These are phyloP conservation scores for Rhabditophanes sp. DNA, from an alignment of 2,888 invertebrate genomes.

Conservation along the genomic window DNA sequence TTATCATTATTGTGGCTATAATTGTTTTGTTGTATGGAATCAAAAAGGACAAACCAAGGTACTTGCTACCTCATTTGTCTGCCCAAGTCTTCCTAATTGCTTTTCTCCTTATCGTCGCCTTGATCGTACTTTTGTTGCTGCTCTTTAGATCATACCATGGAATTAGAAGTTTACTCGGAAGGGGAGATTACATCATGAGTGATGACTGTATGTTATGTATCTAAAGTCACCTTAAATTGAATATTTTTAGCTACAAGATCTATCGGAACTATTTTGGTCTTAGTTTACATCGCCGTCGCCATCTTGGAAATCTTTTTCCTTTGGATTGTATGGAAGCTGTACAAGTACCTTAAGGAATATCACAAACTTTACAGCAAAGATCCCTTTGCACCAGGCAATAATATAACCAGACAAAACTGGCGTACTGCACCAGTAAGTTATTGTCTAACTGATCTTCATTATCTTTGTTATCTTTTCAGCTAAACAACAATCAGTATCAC, in stretches of 20 bases:
- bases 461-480: too few species aligned
- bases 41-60: conserved; percentile 33
- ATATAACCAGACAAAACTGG: too few species aligned
- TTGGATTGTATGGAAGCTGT: conserved; percentile 39
- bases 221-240: background rate
- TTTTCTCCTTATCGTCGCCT: conserved; percentile 35
- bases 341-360: conserved; percentile 33
- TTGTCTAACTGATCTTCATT: too few species aligned
- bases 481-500: too few species aligned
- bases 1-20: conserved; percentile 37
- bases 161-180: conserved; percentile 37
- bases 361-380: background rate
- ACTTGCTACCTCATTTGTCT: conserved; percentile 36
- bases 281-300: conserved; percentile 37
- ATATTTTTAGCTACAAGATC: conserved; percentile 31
- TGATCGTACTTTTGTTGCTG: conserved; percentile 34
- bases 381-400: background rate
- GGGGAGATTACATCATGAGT: conserved; percentile 36
- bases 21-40: conserved; percentile 38
- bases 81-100: conserved; percentile 41
- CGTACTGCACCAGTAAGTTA: too few species aligned
- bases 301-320: conserved; percentile 39
- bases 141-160: conserved; percentile 37
- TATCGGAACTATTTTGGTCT: conserved; percentile 36
- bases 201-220: conserved; percentile 27